Percentiles rank a stretch among this genome's conserved stretches.
Conservation (phyloP, 2,888 invertebrate genomes). For the Bedellia somnulentella region DNA sequence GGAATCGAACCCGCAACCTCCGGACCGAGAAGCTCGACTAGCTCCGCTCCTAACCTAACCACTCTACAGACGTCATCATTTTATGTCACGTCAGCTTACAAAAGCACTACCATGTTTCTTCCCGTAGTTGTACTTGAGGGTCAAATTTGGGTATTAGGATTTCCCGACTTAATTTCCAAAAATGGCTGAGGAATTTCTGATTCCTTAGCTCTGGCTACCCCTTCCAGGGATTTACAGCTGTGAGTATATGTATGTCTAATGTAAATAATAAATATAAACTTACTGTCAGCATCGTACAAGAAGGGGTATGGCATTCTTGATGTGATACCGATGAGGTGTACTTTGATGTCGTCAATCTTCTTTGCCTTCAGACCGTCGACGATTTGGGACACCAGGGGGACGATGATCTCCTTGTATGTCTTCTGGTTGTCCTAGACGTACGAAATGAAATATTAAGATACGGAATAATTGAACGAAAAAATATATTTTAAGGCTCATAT, state of each 20-base stretch:
- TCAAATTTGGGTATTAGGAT: not conserved
- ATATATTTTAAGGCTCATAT: not conserved
- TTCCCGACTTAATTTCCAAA: not conserved
- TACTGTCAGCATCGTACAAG: constrained; percentile 42
- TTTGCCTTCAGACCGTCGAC: constrained; percentile 63
- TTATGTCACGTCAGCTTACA: too few species aligned
- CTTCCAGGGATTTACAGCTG: too few species aligned
- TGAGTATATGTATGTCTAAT: too few species aligned
- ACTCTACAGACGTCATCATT: too few species aligned
- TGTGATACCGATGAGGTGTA: constrained; percentile 59
- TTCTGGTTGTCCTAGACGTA: constrained; percentile 66
- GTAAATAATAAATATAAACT: constrained; percentile 15
- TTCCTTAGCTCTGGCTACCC: too few species aligned
- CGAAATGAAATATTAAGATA: too few species aligned
- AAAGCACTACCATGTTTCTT: too few species aligned
- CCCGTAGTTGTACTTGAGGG: too few species aligned
- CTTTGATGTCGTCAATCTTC: constrained; percentile 41
- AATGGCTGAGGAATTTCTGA: too few species aligned
- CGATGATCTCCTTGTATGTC: constrained; percentile 64
- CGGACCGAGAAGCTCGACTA: too few species aligned
- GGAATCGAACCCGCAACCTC: too few species aligned
- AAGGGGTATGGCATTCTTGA: constrained; percentile 48
- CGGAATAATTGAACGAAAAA: constrained; percentile 15
- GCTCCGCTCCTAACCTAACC: too few species aligned
- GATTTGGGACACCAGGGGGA: constrained; percentile 63